Base-by-base conservation (phyloP, 2,113 vertebrate genomes). In the Ariopsis seemanni region DNA sequence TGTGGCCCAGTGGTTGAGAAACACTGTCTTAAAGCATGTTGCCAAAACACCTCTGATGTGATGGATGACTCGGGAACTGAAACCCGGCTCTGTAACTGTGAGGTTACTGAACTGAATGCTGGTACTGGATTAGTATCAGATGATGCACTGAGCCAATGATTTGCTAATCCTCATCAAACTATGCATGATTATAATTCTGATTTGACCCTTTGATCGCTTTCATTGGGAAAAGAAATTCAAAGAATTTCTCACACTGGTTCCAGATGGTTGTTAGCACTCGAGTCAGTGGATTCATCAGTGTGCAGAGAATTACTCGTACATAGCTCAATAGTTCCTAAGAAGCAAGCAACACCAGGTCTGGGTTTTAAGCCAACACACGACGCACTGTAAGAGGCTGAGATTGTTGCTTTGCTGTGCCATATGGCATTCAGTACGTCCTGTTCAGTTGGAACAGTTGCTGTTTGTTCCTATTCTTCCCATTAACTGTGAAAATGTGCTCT, bases 391-490 rank as follows among this genome's bases (percentile, higher is more conserved):
- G 30, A 60, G 55, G 57, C 55, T 2, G 18, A 60, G 17, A 34
- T 12, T 25, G 55, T 60, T 83, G 63, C 55, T 83, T 9, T 20
- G 63, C 15, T 9, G 20, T 3, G 12, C 60, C 63, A 30, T 55
- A 62, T 62, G 63, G 63, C 4, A 22, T 67, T 53, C 63, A 27
- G 63, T 53, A 83, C 4, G 15, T 69, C 63, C 48, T 20, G 42
- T 53, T 30, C 48, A 55, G 18, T 30, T 50, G 8, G 58, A 65
- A 27, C 60, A n/a, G 60, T 67, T 67, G 48, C 62, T 65, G 42
- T 83, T 84, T 30, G 42, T 58, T 80, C 15, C 53, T 81, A 81
- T 60, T 60, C 58, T 58, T 80, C 18, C 17, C 53, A 58, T 80
- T 34, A 60, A 22, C n/a, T 81, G 27, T 34, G n/a, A 81, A 81